These are phyloP conservation scores for Argyresthia goedartella DNA, from an alignment of 2,888 invertebrate species.

Conservation along the genomic window DNA sequence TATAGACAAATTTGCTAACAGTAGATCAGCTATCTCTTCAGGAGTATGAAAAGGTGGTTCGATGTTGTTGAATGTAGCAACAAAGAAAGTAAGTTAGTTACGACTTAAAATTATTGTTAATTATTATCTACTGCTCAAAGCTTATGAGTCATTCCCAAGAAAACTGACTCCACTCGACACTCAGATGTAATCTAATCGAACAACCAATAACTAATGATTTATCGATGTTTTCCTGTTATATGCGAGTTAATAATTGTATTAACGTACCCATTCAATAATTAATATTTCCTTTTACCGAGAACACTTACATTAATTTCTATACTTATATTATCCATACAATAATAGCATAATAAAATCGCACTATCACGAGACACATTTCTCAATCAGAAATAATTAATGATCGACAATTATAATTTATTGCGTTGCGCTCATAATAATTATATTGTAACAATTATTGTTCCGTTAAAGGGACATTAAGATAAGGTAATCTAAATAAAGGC, in stretches of 20 bases:
- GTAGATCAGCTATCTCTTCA: too few relatives aligned
- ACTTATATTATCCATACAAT: too few relatives aligned
- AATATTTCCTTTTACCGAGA: background rate
- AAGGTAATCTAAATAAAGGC: conserved; percentile 16
- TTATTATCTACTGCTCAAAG: too few relatives aligned
- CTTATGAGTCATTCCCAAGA: too few relatives aligned
- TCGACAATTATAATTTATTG: conserved; percentile 47
- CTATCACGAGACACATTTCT: conserved; percentile 37
- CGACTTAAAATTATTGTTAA: too few relatives aligned
- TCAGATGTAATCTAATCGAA: conserved; percentile 34
- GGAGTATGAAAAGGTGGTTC: too few relatives aligned
- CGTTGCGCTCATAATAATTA: conserved; percentile 49
- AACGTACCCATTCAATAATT: conserved; percentile 11
- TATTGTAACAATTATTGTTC: conserved; percentile 62
- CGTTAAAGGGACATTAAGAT: conserved; percentile 56
- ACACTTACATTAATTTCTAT: too few relatives aligned
- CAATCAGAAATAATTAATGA: conserved; percentile 55
- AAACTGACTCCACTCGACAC: too few relatives aligned
- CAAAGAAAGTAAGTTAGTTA: too few relatives aligned
- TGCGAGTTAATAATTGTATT: background rate
- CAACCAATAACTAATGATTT: conserved; percentile 16
- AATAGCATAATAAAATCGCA: background rate
- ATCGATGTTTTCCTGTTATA: background rate
- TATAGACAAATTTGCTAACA: too few relatives aligned
- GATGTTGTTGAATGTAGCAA: too few relatives aligned